These are phyloP conservation scores for Gastrophysa polygoni DNA, from an alignment of 2,888 invertebrate genomes.

Conservation along the genomic window DNA sequence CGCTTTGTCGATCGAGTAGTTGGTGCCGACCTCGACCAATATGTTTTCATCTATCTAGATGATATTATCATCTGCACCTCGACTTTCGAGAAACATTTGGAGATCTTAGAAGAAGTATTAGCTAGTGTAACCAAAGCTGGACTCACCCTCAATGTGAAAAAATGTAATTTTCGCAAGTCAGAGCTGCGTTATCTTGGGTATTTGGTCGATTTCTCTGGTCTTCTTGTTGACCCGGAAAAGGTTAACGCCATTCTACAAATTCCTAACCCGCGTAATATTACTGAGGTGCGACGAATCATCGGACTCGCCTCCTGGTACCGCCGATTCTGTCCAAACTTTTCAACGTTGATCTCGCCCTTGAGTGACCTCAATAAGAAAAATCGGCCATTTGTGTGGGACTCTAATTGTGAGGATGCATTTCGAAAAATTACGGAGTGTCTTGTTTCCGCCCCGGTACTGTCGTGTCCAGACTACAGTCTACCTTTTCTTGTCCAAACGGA, in stretches of 20 bases:
- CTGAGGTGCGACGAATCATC: constrained; percentile 14
- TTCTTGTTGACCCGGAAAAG: constrained; percentile 18
- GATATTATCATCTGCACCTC: neutral
- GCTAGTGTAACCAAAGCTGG: constrained; percentile 25
- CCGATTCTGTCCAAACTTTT: constrained; percentile 13
- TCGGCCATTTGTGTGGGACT: too few relatives aligned
- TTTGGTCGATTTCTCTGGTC: constrained; percentile 19
- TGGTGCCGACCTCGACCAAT: neutral
- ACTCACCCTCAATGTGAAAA: constrained; percentile 34
- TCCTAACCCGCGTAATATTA: constrained; percentile 7
- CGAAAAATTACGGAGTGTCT: too few relatives aligned
- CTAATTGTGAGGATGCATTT: too few relatives aligned
- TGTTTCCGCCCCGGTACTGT: too few relatives aligned
- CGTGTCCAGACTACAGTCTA: too few relatives aligned
- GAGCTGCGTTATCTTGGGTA: constrained; percentile 24
- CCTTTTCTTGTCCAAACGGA: too few relatives aligned
- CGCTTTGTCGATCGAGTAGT: neutral
- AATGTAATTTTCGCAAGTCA: constrained; percentile 20
- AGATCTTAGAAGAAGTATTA: constrained; percentile 31
- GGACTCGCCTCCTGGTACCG: constrained; percentile 19
- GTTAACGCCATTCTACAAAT: constrained; percentile 15
- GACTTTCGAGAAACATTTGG: constrained; percentile 28
- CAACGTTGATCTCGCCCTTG: neutral
- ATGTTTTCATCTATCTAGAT: constrained; percentile 24
- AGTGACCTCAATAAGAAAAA: too few relatives aligned